Conservation (phyloP, 2,797 vertebrate species). For the Chrysocyon brachyurus region DNA sequence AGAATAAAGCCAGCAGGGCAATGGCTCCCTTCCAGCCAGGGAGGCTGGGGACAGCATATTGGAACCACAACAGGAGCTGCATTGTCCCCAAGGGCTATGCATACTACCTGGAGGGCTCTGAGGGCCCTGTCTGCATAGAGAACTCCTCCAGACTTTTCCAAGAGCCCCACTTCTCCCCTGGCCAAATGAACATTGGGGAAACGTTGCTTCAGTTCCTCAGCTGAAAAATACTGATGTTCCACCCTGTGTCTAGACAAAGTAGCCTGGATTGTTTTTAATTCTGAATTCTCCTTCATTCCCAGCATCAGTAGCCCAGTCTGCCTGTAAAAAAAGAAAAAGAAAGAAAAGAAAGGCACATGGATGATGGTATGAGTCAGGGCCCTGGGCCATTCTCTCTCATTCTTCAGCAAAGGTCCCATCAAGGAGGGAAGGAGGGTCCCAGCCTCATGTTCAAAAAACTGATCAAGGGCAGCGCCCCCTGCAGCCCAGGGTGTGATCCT, state of each 20-base stretch:
- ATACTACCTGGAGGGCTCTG: constrained; percentile 91
- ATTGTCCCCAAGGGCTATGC: background rate
- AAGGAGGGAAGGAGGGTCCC: background rate
- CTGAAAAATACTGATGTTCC: constrained; percentile 85
- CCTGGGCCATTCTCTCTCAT: background rate
- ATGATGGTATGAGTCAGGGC: background rate
- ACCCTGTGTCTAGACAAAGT: constrained; percentile 87
- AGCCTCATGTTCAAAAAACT: background rate
- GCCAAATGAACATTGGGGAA: constrained; percentile 90
- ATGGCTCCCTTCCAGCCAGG: background rate
- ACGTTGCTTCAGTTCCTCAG: constrained; percentile 86
- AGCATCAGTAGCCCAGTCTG: constrained; percentile 92
- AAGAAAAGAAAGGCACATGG: background rate
- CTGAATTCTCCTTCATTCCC: constrained; percentile 87
- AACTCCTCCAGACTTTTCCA: constrained; percentile 92
- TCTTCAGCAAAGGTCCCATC: background rate
- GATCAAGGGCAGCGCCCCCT: background rate
- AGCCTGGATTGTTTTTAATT: constrained; percentile 85
- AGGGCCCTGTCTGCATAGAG: constrained; percentile 94
- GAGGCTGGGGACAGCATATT: rapidly evolving
- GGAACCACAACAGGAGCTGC: background rate
- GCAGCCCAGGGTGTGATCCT: too few relatives aligned
- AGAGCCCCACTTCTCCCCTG: constrained; percentile 88
- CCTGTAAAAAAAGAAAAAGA: constrained; percentile 84
- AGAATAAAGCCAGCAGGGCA: background rate